These are phyloP conservation scores for Xiphophorus couchianus DNA, from an alignment of 2,113 vertebrate genomes.

Conservation along the genomic window DNA sequence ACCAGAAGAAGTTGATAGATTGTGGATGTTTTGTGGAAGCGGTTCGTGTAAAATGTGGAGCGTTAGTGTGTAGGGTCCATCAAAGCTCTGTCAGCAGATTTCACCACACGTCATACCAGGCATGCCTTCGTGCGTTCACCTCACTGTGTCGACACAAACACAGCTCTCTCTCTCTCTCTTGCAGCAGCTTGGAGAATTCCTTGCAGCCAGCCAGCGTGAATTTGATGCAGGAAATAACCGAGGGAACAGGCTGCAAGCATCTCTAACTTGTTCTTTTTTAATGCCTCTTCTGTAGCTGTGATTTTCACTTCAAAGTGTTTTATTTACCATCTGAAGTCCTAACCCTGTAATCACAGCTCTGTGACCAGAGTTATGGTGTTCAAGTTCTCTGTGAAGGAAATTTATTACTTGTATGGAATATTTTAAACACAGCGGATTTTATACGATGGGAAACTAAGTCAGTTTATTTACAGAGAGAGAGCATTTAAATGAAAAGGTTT, in stretches of 20 bases:
- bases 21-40: conserved; percentile 59
- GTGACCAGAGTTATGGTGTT: conserved; percentile 12
- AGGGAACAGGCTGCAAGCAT: conserved; percentile 10
- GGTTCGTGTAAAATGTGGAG: conserved; percentile 28
- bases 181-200: conserved; percentile 54
- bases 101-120: conserved; percentile 66
- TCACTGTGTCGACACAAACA: conserved; percentile 10
- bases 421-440: conserved; percentile 35
- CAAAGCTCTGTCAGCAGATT: conserved; percentile 59
- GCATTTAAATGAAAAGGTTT: not conserved
- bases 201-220: conserved; percentile 48
- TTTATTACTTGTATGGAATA: conserved; percentile 19
- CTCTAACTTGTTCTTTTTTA: not conserved
- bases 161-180: not conserved
- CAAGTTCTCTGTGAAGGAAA: conserved; percentile 40
- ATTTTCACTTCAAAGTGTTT: conserved; percentile 7
- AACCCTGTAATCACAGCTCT: conserved; percentile 55
- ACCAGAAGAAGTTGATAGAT: conserved; percentile 35
- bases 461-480: not conserved
- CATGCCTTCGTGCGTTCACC: conserved; percentile 64
- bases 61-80: conserved; percentile 26
- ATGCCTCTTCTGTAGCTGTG: conserved; percentile 7
- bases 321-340: conserved; percentile 14
- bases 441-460: conserved; percentile 14
- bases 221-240: conserved; percentile 38